Conservation (phyloP, 2,113 vertebrate genomes). For the Empidonax traillii region DNA sequence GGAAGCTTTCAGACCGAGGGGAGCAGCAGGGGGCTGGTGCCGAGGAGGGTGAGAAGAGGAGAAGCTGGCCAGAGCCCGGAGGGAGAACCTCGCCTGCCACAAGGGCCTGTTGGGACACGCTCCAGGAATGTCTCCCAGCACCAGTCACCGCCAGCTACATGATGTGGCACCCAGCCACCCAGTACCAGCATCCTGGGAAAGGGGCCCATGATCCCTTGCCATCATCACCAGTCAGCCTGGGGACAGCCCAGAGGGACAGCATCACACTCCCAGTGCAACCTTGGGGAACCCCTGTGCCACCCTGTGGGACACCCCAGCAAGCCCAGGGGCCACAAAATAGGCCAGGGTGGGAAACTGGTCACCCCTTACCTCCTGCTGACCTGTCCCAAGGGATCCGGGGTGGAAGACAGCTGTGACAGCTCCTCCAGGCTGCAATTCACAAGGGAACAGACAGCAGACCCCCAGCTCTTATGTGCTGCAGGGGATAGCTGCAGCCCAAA, state of each 20-base stretch:
- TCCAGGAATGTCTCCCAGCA: constrained; percentile 44
- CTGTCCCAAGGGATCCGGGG: background rate
- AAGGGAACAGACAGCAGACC: background rate
- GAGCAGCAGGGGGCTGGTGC: background rate
- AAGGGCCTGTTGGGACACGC: background rate
- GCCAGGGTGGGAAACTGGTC: background rate
- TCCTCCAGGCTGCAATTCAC: background rate
- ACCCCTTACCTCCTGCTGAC: background rate
- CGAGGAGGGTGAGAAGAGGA: rapidly evolving
- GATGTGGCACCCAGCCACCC: background rate
- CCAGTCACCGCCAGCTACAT: background rate
- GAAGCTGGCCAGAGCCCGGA: background rate
- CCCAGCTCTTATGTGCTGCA: background rate
- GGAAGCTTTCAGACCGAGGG: background rate
- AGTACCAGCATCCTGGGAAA: background rate
- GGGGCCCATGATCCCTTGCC: background rate
- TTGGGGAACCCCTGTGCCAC: rapidly evolving
- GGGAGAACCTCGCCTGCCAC: background rate
- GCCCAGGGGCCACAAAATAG: background rate
- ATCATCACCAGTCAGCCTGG: rapidly evolving
- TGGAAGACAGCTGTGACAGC: background rate
- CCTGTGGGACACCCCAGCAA: rapidly evolving
- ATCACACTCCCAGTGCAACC: rapidly evolving
- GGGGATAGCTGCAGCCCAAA: background rate
- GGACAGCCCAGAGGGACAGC: background rate